These are phyloP conservation scores for Pseudomyrmex gracilis DNA, from an alignment of 1,140 invertebrate genomes.

Conservation along the genomic window DNA sequence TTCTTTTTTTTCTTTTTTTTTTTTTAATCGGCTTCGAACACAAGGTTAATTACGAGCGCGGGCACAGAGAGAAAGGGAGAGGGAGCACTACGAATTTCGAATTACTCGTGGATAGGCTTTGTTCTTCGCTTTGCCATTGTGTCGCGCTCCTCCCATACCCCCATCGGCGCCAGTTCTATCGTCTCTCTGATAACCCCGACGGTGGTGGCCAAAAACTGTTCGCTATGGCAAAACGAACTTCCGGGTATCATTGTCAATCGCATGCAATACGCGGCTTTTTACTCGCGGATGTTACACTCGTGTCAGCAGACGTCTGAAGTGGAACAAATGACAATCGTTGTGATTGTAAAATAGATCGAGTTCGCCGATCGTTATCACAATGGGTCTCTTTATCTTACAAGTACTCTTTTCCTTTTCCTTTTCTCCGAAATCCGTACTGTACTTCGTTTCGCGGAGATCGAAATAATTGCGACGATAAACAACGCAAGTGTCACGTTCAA, in stretches of 20 bases:
- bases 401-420: neutral
- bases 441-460: no score
- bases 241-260: slow-evolving; percentile 67
- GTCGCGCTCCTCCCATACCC: slow-evolving; percentile 28
- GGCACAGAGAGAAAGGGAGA: slow-evolving; percentile 36
- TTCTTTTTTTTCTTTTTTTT: slow-evolving; percentile 54
- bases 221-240: slow-evolving; percentile 72
- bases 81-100: slow-evolving; percentile 72
- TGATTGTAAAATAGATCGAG: neutral
- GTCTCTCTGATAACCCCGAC: slow-evolving; percentile 43
- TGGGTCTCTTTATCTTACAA: slow-evolving; percentile 1
- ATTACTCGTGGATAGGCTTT: slow-evolving; percentile 76
- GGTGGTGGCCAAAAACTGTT: slow-evolving; percentile 69
- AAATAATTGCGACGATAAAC: no score
- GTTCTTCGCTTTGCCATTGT: slow-evolving; percentile 74
- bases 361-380: neutral
- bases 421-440: no score
- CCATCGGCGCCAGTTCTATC: slow-evolving; percentile 38
- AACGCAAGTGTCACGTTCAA: no score
- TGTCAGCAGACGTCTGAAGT: slow-evolving; percentile 28
- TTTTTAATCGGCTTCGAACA: slow-evolving; percentile 71
- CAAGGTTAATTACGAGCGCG: slow-evolving; percentile 73
- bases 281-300: slow-evolving; percentile 59
- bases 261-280: slow-evolving; percentile 64
- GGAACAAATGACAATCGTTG: slow-evolving; percentile 46